Evolutionary conservation across 2,797 vertebrate genomes (phyloP), one percentile per base, ranked within the genome.

Genomic region (Rachycentron canadum): DNA sequence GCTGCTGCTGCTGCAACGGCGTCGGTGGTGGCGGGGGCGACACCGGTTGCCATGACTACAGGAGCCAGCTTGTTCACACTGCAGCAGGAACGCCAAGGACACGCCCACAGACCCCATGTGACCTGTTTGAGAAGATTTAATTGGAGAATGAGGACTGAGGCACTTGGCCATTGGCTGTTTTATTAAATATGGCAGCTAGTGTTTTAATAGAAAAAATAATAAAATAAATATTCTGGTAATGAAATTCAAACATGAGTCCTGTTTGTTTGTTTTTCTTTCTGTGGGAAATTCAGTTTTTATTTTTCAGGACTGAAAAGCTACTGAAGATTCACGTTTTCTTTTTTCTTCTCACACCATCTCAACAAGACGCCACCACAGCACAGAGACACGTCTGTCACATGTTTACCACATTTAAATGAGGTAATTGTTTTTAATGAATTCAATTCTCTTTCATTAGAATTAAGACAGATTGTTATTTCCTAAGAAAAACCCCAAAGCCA

Each of bases 131-230:
- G 64, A 47, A n/a, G 85, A 94, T 96, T 94, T 95, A 95, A 96
- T 96, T 97, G 96, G 94, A 96, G 94, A 95, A 96, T 92, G 95
- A 90, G 95, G 95, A 97, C 96, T 96, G 96, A 96, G 96, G 96
- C 96, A 96, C 96, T 97, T 97, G 95, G 96, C 96, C 96, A 78
- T 95, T 95, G 96, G 96, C 96, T 97, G 96, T 97, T 96, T 97
- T 97, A 84, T 91, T 86, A 88, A 72, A 93, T 96, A 97, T 96
- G 97, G 97, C 96, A 98, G 97, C 97, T 94, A 91, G 84, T 91
- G 93, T 96, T 98, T 98, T 97, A 96, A 96, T 97, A 97, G 96
- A 93, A 96, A 97, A 96, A 97, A 94, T 93, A 96, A 95, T 94
- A 90, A 89, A 92, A 93, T 92, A 96, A 96, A 96, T 96, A 93